These are phyloP conservation scores for Brachionus angularis DNA, from an alignment of 1,140 invertebrate genomes.

Conservation along the genomic window DNA sequence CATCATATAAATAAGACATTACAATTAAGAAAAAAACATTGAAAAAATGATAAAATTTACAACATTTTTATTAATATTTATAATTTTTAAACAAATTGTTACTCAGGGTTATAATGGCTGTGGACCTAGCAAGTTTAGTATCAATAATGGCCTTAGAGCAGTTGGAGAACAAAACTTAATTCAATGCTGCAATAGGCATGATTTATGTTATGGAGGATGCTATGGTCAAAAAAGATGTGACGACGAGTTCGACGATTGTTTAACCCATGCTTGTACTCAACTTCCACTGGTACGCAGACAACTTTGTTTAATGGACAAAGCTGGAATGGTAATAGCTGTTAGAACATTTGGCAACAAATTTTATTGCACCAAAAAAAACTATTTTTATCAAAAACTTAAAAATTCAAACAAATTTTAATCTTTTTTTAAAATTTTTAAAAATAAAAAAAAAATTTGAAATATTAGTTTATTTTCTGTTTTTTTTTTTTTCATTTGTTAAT, in stretches of 20 bases:
- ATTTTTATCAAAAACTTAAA: not conserved
- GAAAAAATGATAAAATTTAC: no score
- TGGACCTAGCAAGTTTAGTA: constrained; percentile 12
- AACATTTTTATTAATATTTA: no score
- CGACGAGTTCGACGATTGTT: constrained; percentile 6
- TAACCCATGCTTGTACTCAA: constrained; percentile 16
- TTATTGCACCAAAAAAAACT: constrained; percentile 1
- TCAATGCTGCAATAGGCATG: constrained; percentile 29
- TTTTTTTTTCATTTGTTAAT: no score
- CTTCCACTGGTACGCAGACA: constrained; percentile 4
- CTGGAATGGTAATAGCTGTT: constrained; percentile 8
- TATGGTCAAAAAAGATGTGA: constrained; percentile 16
- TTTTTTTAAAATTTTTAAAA: no score
- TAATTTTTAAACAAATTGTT: no score
- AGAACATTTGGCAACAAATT: constrained; percentile 26
- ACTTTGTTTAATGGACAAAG: constrained; percentile 4
- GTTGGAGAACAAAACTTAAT: not conserved
- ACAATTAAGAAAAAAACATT: no score
- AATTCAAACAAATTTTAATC: not conserved
- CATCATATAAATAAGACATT: no score
- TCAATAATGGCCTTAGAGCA: not conserved
- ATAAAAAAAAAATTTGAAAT: no score
- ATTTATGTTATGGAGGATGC: constrained; percentile 16
- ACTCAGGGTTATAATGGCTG: constrained; percentile 37
- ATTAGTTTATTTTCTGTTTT: no score